A percentile compares a stretch with the other conserved stretches of the same genome.
Evolutionary conservation across 2,888 invertebrate species (phyloP).

Genomic region (Limnephilus rhombicus): DNA sequence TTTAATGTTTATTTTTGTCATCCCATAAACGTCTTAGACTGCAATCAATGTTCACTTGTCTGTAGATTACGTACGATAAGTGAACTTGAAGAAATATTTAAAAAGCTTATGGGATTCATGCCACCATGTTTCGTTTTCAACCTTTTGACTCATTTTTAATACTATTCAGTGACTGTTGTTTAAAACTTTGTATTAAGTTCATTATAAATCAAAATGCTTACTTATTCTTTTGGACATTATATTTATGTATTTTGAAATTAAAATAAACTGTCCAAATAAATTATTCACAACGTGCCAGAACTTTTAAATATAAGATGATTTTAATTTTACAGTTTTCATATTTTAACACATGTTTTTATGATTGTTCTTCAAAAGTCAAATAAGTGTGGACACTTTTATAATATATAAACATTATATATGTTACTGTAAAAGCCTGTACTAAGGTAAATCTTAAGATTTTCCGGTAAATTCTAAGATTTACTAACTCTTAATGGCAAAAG

Average conservation of each 20-base stretch:
- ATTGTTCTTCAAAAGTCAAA: neutral
- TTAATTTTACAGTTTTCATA: neutral
- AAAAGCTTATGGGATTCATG: neutral
- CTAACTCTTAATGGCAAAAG: too few species aligned
- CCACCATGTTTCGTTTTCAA: neutral
- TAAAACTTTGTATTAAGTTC: neutral
- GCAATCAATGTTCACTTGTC: neutral
- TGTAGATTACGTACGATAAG: neutral
- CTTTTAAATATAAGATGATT: neutral
- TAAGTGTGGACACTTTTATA: neutral
- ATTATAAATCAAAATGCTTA: neutral
- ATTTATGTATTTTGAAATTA: neutral
- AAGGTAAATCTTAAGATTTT: too few species aligned
- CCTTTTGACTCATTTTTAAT: neutral
- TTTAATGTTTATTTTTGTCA: neutral
- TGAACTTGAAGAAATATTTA: neutral
- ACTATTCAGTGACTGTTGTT: neutral
- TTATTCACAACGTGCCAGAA: conserved; percentile 27
- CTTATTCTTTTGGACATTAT: neutral
- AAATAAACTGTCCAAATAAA: neutral
- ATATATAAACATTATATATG: neutral
- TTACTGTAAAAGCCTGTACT: too few species aligned
- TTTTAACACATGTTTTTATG: neutral
- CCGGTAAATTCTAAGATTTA: too few species aligned
- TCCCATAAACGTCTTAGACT: neutral